Evolutionary conservation across 2,797 vertebrate species (phyloP), one percentile per base, ranked within the genome.

Genomic region (Malacoraja senta): DNA sequence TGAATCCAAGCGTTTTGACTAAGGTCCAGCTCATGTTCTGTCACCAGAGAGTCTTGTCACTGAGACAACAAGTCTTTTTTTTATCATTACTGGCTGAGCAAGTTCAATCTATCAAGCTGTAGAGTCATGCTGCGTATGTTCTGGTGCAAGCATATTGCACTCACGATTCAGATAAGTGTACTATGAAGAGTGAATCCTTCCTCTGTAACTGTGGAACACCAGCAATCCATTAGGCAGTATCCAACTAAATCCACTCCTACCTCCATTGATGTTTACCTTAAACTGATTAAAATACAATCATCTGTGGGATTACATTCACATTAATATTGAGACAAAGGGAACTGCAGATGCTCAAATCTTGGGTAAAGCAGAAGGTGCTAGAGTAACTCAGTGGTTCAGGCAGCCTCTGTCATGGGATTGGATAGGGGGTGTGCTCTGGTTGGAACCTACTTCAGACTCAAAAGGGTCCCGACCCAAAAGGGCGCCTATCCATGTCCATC

Each of bases 11-110:
- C 8, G 32, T 71, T 32, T 32, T 26, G 80, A 19, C 32, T 72
- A 65, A 91, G 88, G 65, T 72, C 65, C 26, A 4, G 19, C 68
- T 91, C 88, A 38, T 91, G 68, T 65, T 91, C 65, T 65, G 63
- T 65, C 63, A 65, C 63, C 26, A 1, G 32, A 38, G 65, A 71
- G 35, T 8, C 68, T 32, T 91, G 63, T 65, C 35, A 72, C 68
- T 10, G 63, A 38, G 24, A 71, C 32, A 71, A 32, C 65, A 71
- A 9, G 35, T n/a, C 88, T 91, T 91, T 32, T 91, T 32, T 91
- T 91, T 91, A 72, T 72, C 88, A 91, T 38, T 72, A 35, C 65
- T 72, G 88, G 63, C 24, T 72, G 88, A 91, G 24, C 88, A 72
- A 63, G 8, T 44, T 32, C 65, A 91, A 72, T 91, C 65, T 65